phyloP scores from a whole-genome alignment of 2,797 vertebrate species.

The Clarias pachynema region DNA sequence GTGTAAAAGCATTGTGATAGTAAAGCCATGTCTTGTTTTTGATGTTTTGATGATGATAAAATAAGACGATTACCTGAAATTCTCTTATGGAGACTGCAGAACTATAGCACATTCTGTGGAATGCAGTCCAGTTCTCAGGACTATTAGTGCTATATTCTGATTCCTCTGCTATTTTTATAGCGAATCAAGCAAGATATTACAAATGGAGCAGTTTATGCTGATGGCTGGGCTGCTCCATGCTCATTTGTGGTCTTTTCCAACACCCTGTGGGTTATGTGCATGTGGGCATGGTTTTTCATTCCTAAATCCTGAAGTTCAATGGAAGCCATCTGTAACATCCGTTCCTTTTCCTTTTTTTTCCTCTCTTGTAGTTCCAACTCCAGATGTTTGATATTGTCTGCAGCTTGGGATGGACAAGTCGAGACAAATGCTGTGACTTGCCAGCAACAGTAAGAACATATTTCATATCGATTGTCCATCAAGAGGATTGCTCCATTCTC shows the following conservation, averaged over 20 bases:
- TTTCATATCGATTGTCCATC: slow-evolving; percentile 23
- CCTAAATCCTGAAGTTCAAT: slow-evolving; percentile 53
- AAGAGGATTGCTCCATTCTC: neutral
- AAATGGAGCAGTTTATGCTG: slow-evolving; percentile 18
- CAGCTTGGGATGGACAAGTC: slow-evolving; percentile 95
- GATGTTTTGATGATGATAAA: neutral
- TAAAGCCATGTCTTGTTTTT: neutral
- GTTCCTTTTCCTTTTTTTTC: slow-evolving; percentile 44
- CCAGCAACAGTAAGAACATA: slow-evolving; percentile 86
- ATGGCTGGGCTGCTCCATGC: slow-evolving; percentile 14
- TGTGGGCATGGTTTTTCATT: slow-evolving; percentile 54
- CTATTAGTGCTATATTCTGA: neutral
- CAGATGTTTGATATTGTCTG: slow-evolving; percentile 99
- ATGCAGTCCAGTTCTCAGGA: neutral
- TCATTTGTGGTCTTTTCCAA: slow-evolving; percentile 46
- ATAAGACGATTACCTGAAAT: neutral
- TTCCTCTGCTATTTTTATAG: slow-evolving; percentile 21
- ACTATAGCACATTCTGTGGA: neutral
- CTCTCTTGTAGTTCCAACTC: slow-evolving; percentile 89
- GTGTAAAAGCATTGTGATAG: neutral
- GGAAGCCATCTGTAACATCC: slow-evolving; percentile 69
- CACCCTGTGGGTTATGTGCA: slow-evolving; percentile 49
- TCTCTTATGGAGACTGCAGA: neutral
- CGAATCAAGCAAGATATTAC: neutral
- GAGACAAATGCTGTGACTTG: slow-evolving; percentile 98